Percentiles rank a stretch among this genome's conserved stretches.
These are phyloP conservation scores for Vultur gryphus DNA, from an alignment of 2,797 vertebrate species.

Conservation along the genomic window DNA sequence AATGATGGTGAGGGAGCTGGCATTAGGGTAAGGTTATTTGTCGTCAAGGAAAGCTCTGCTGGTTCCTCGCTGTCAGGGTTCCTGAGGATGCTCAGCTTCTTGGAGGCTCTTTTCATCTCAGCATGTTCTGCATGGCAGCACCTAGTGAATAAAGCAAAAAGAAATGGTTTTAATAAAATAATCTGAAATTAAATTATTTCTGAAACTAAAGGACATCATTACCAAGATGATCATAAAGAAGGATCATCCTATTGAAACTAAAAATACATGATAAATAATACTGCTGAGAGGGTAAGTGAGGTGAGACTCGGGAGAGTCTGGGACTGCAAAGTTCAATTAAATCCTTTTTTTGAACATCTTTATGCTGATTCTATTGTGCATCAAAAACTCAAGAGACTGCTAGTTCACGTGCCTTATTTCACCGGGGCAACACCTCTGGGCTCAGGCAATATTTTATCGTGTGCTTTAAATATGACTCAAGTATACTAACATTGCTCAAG, in stretches of 20 bases:
- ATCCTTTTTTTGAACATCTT: not conserved
- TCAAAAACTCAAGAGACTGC: not conserved
- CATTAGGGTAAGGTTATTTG: too few species aligned
- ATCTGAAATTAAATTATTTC: not conserved
- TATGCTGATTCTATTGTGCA: not conserved
- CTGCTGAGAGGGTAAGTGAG: not conserved
- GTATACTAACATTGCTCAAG: not conserved
- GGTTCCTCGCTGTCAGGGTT: not conserved
- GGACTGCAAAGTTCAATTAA: not conserved
- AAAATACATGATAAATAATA: not conserved
- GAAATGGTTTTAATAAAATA: not conserved
- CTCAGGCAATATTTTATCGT: not conserved
- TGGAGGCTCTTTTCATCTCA: not conserved
- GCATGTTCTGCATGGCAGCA: not conserved
- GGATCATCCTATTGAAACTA: not conserved
- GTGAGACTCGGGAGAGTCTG: not conserved
- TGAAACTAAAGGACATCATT: not conserved
- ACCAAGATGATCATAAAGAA: not conserved
- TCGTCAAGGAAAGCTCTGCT: not conserved
- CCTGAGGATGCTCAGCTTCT: not conserved
- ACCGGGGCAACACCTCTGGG: not conserved
- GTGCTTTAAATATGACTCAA: not conserved
- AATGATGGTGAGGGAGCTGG: not conserved
- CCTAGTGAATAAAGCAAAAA: not conserved
- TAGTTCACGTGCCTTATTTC: not conserved